Evolutionary conservation across 2,888 invertebrate genomes (phyloP), one percentile per base, ranked within the genome.

Genomic region (Teleiodes luculella): DNA sequence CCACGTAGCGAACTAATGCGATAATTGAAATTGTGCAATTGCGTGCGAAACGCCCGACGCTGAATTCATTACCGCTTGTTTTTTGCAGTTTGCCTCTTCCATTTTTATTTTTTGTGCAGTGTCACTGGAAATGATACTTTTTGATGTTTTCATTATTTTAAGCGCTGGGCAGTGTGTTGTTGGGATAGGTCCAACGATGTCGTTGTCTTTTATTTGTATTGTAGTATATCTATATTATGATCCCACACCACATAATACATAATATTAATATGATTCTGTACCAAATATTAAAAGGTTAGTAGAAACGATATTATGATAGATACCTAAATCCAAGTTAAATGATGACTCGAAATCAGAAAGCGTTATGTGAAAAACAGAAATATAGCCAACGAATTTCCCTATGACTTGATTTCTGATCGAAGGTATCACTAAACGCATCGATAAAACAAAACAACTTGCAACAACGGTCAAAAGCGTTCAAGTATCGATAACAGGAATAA

Each of bases 11-110:
- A 46, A 51, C 56, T 89, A 90, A 89, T 90, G 83, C 76, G 83
- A 87, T 90, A 90, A 90, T 90, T 90, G 90, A 89, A 90, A 90
- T 86, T 86, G 88, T 89, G 90, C 88, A 89, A 89, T 89, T 86
- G 88, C 90, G 88, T 90, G 90, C 88, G 76, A 88, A 86, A 82
- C 80, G 74, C 75, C 71, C 77, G 74, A 74, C 78, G 66, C 80
- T 81, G 80, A 86, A 88, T 86, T 88, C 87, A 88, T 88, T 87
- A 88, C 77, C 67, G 71, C 68, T 74, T 76, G 76, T 84, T 81
- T 81, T 84, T 80, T 74, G 78, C 77, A 77, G 72, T 78, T 79
- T 75, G 70, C 59, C 14, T 45, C 57, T 74, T 28, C n/a, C 28
- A 43, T 43, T 73, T 78, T 68, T 70, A 71, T 74, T 70, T 80